A percentile compares a stretch with the other conserved stretches of the same genome.
phyloP scores from a whole-genome alignment of 2,113 vertebrate genomes.

The Phaethon lepturus region DNA sequence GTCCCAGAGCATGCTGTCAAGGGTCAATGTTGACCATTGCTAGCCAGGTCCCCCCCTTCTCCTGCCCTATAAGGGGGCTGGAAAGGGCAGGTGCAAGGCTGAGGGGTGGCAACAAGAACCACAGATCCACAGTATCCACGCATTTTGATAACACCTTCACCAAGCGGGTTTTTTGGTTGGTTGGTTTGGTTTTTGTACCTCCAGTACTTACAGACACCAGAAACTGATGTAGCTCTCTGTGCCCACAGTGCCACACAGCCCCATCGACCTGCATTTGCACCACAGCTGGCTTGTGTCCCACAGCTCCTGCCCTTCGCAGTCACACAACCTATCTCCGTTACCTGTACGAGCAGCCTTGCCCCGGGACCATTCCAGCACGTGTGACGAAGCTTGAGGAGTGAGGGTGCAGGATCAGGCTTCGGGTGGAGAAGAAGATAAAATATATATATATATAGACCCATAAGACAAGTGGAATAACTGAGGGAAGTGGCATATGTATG shows the following conservation, averaged over 20 bases:
- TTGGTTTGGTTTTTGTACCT: neutral
- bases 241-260: neutral
- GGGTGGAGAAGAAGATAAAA: neutral
- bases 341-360: neutral
- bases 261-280: neutral
- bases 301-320: neutral
- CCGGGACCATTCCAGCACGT: neutral
- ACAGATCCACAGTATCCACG: neutral
- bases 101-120: neutral
- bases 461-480: neutral
- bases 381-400: neutral
- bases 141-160: neutral
- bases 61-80: rapidly evolving
- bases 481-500: neutral
- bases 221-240: neutral
- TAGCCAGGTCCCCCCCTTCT: neutral
- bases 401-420: neutral
- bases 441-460: neutral
- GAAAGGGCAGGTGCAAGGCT: neutral
- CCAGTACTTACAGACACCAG: neutral
- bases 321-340: neutral
- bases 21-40: neutral
- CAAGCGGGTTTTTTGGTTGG: neutral
- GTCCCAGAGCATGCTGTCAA: neutral
- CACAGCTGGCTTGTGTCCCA: neutral